Base-by-base conservation (phyloP, 2,888 invertebrate genomes). In the Pheosia gnoma region DNA sequence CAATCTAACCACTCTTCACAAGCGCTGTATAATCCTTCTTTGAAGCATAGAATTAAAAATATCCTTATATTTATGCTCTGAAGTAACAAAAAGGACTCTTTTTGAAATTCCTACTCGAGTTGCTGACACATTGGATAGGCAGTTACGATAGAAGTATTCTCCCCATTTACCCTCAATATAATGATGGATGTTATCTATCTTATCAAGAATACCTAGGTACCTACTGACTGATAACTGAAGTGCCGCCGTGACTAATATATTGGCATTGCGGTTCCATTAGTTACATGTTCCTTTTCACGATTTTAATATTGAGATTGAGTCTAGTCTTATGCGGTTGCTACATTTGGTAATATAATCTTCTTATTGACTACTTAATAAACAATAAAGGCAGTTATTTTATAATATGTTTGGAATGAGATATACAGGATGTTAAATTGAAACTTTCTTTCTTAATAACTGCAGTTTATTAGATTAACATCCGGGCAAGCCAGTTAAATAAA, bases 111-210 rank as follows among this genome's bases (percentile, higher is more conserved):
- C 25, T 25, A 41, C 41, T 41, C 8, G 8, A 41, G 8, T 41
- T 41, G 8, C 41, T 8, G 5, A 41, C 41, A 41, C 8, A 8
- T 7, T 8, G 8, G 41, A 25, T 41, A 8, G 41, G 41, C 41
- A 7, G 41, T 5, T 41, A 41, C 3, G 41, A 49, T n/a, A 2
- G 25, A 13, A 60, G 51, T 51, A 52, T 62, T 65, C 57, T 53
- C 41, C 25, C 60, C 56, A 63, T 62, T 47, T 68, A 67, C 67
- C 68, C 67, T 67, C 72, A 66, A 60, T 63, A 11, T 5, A 53
- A 41, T 53, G 60, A 52, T 57, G 39, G 41, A 56, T 66, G 61
- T 43, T 65, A 57, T 74, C 74, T 72, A 58, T 74, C 74, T 72
- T 74, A 74, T 74, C 72, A 59, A 38, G 9, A 25, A 47, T n/a